Percentiles rank a stretch among this genome's conserved stretches.
Evolutionary conservation across 2,113 vertebrate species (phyloP).

Genomic region (Semicossyphus pulcher): DNA sequence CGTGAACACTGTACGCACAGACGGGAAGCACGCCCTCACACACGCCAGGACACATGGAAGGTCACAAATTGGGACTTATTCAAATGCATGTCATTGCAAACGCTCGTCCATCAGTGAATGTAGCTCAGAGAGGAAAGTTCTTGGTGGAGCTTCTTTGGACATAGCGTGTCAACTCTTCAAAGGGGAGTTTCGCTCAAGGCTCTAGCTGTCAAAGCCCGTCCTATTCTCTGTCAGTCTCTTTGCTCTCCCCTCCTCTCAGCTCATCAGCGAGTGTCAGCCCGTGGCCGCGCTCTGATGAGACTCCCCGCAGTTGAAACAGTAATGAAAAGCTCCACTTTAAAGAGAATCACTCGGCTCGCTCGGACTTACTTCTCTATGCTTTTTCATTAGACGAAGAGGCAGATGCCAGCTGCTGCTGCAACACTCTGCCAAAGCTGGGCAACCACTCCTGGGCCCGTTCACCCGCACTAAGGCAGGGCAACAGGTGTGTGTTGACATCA

Average conservation of each 20-base stretch:
- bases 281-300: slow-evolving; percentile 28
- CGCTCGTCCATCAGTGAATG: background rate
- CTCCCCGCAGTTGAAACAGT: slow-evolving; percentile 23
- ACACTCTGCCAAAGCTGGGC: slow-evolving; percentile 16
- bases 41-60: background rate
- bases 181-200: slow-evolving; percentile 5
- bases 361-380: slow-evolving; percentile 17
- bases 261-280: slow-evolving; percentile 14
- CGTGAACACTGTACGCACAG: slow-evolving; percentile 7
- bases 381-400: slow-evolving; percentile 26
- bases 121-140: background rate
- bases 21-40: slow-evolving; percentile 11
- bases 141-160: slow-evolving; percentile 4
- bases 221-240: slow-evolving; percentile 38
- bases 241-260: slow-evolving; percentile 26
- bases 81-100: background rate
- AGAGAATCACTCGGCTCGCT: slow-evolving; percentile 23
- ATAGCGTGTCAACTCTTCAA: slow-evolving; percentile 29
- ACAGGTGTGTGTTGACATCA: slow-evolving; percentile 67
- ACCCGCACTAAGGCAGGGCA: slow-evolving; percentile 36
- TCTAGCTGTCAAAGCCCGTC: slow-evolving; percentile 40
- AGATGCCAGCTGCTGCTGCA: slow-evolving; percentile 41
- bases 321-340: slow-evolving; percentile 42
- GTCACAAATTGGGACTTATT: too few relatives aligned
- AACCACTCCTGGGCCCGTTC: slow-evolving; percentile 29